Evolutionary conservation across 2,888 invertebrate species (phyloP).

Genomic region (Cosmia pyralina): DNA sequence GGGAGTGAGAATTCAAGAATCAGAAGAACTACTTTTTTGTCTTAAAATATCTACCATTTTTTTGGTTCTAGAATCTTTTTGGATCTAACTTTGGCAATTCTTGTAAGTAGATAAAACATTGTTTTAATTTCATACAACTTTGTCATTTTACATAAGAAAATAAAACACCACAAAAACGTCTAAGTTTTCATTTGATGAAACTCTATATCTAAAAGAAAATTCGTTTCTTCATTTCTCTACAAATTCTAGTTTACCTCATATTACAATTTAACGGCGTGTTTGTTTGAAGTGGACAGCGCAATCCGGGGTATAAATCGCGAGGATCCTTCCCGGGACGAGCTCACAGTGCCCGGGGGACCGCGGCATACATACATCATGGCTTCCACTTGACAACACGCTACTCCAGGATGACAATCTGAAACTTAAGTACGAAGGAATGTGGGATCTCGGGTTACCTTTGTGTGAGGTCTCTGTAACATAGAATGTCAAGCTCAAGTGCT

Average conservation of each 20-base stretch:
- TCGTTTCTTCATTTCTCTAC: conserved; percentile 1
- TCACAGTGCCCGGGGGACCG: conserved; percentile 65
- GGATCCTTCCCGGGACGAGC: conserved; percentile 68
- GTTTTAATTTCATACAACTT: too few relatives aligned
- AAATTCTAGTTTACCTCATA: conserved; percentile 47
- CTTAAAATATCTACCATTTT: too few relatives aligned
- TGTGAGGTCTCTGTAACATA: neutral
- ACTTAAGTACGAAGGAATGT: conserved; percentile 32
- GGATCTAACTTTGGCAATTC: too few relatives aligned
- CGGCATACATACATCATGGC: conserved; percentile 79
- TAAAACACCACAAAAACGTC: too few relatives aligned
- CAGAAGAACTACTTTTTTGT: too few relatives aligned
- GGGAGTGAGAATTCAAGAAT: too few relatives aligned
- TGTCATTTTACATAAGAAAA: too few relatives aligned
- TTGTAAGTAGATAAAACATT: too few relatives aligned
- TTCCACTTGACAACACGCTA: conserved; percentile 68
- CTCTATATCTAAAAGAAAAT: neutral
- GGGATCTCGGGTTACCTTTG: conserved; percentile 2
- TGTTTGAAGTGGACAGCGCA: conserved; percentile 75
- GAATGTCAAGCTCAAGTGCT: neutral
- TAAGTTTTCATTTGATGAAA: neutral
- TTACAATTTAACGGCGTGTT: conserved; percentile 75
- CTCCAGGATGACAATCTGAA: conserved; percentile 52
- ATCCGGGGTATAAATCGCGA: conserved; percentile 78
- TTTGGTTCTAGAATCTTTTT: too few relatives aligned